Percentiles rank a stretch among this genome's conserved stretches.
Conservation (phyloP, 2,888 invertebrate genomes). For the Xylota sylvarum region DNA sequence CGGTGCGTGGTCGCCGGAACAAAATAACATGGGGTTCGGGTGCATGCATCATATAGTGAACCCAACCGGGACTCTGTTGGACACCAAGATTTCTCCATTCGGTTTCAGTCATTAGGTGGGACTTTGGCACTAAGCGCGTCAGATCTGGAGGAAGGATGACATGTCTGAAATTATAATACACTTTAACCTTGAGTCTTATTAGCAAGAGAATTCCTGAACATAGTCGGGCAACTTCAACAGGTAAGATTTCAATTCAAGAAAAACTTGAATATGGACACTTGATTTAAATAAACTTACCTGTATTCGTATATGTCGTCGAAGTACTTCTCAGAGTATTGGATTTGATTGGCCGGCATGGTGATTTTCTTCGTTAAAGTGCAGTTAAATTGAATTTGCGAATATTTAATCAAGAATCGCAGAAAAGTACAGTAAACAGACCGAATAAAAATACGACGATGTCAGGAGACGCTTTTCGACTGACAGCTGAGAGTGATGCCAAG, state of each 20-base stretch:
- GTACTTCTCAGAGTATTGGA: slow-evolving; percentile 97
- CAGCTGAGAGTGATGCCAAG: slow-evolving; percentile 43
- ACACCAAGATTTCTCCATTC: slow-evolving; percentile 98
- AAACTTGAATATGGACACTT: neutral
- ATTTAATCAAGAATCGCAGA: slow-evolving; percentile 7
- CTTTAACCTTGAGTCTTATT: slow-evolving; percentile 17
- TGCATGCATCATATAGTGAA: slow-evolving; percentile 89
- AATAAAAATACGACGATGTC: slow-evolving; percentile 44
- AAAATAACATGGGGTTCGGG: slow-evolving; percentile 96
- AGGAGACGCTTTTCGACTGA: slow-evolving; percentile 46
- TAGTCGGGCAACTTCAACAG: slow-evolving; percentile 18
- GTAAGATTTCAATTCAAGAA: neutral
- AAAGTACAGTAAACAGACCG: slow-evolving; percentile 67
- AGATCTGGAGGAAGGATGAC: slow-evolving; percentile 95
- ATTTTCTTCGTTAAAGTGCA: neutral
- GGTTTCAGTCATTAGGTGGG: slow-evolving; percentile 96
- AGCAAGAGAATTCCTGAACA: slow-evolving; percentile 3
- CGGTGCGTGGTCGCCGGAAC: slow-evolving; percentile 88
- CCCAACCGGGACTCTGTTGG: slow-evolving; percentile 96
- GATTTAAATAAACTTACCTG: slow-evolving; percentile 86
- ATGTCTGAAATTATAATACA: slow-evolving; percentile 87
- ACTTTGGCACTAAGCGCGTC: slow-evolving; percentile 93
- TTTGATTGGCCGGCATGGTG: slow-evolving; percentile 92
- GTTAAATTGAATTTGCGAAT: neutral
- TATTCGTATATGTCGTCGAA: slow-evolving; percentile 95